Conservation (phyloP, 2,888 invertebrate genomes). For the Meganola albula region DNA sequence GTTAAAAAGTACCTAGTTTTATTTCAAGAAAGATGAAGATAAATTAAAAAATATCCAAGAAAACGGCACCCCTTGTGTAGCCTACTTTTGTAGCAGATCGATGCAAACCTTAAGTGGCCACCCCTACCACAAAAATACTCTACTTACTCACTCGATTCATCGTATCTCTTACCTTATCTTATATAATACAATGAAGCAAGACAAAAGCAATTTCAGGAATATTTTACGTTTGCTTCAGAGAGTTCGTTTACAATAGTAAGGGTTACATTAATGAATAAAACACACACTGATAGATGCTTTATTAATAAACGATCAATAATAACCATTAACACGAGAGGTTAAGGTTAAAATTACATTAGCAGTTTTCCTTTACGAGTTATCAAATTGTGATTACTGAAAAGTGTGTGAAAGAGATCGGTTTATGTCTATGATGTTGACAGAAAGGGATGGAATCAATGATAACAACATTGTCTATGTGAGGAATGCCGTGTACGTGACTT, state of each 20-base stretch:
- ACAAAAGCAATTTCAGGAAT: slow-evolving; percentile 4
- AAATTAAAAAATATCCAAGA: slow-evolving; percentile 14
- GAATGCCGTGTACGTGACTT: slow-evolving; percentile 27
- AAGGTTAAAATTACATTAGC: slow-evolving; percentile 15
- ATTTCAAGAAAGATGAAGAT: no score
- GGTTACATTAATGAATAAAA: slow-evolving; percentile 51
- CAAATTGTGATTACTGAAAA: slow-evolving; percentile 41
- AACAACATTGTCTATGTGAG: slow-evolving; percentile 26
- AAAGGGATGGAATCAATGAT: slow-evolving; percentile 27
- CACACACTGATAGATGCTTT: slow-evolving; percentile 50
- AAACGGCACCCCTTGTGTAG: slow-evolving; percentile 35
- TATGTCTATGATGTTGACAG: slow-evolving; percentile 16
- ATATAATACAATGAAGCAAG: slow-evolving; percentile 10
- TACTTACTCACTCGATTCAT: slow-evolving; percentile 8
- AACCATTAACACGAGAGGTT: not conserved
- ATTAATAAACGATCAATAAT: no score
- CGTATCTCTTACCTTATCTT: slow-evolving; percentile 11
- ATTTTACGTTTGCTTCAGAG: slow-evolving; percentile 3
- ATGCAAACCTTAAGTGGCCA: slow-evolving; percentile 45
- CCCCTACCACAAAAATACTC: slow-evolving; percentile 40
- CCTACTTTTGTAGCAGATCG: slow-evolving; percentile 44
- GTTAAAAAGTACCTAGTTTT: no score
- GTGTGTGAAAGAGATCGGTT: slow-evolving; percentile 27
- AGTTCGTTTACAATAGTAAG: slow-evolving; percentile 16
- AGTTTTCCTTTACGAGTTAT: slow-evolving; percentile 13